These are phyloP conservation scores for Erpornis zantholeuca DNA, from an alignment of 2,113 vertebrate species.

Conservation along the genomic window DNA sequence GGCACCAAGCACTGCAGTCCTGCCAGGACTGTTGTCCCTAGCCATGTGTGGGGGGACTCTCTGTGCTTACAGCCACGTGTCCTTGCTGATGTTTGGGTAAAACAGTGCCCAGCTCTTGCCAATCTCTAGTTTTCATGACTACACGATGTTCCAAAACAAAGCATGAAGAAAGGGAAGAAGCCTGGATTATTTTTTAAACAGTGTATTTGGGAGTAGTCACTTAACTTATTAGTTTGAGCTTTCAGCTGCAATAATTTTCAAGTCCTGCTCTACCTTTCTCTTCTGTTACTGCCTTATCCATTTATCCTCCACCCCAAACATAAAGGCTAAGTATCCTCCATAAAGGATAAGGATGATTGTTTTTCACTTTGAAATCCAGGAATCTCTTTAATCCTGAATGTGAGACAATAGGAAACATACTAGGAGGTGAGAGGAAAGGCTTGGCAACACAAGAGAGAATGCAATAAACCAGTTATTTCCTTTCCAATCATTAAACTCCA, in stretches of 20 bases:
- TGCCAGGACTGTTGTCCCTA: background rate
- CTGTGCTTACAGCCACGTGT: accelerated
- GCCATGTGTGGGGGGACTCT: background rate
- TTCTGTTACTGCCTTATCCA: background rate
- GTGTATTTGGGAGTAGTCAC: background rate
- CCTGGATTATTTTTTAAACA: background rate
- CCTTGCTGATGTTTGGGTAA: background rate
- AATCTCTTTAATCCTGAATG: background rate
- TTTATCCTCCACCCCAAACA: background rate
- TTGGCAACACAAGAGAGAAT: background rate
- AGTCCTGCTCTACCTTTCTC: background rate
- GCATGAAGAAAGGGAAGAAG: background rate
- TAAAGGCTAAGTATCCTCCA: background rate
- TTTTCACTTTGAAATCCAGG: background rate
- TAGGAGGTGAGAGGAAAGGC: background rate
- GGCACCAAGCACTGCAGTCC: background rate
- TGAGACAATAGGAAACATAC: background rate
- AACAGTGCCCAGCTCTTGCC: background rate
- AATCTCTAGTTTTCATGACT: background rate
- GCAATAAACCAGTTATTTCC: background rate
- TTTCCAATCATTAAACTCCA: background rate
- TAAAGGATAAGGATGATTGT: background rate
- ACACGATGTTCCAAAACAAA: background rate
- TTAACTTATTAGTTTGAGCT: background rate
- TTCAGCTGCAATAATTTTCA: background rate